Evolutionary conservation across 2,888 invertebrate species (phyloP), one percentile per base, ranked within the genome.

Genomic region (Yponomeuta evonymella): DNA sequence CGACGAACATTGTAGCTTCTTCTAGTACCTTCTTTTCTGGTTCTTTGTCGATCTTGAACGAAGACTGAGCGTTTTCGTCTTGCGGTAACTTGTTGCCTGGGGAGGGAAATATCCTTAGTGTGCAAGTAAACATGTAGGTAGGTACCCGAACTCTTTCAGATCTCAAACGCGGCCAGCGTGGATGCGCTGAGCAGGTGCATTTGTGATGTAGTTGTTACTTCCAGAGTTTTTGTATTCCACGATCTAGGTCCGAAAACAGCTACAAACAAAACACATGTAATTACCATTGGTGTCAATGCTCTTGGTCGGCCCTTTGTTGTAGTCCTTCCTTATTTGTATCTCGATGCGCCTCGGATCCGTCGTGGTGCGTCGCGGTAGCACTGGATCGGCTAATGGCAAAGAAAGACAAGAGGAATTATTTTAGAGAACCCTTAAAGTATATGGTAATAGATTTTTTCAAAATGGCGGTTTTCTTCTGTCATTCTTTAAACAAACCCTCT

Each of bases 261-360:
- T 9, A 43, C 51, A 15, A 58, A 58, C 51, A 15, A 23, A 64
- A 64, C 8, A 5, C 43, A 5, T 8, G 6, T 43, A 5, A 23
- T 70, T 63, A 70, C 70, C 70, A 70, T 58, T 63, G 10, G 30
- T 62, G 36, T 43, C 64, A 48, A 6, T 36, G 23, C n/a, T 33
- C 62, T 62, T 33, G 36, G 33, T 23, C 73, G 80, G 77, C n/a
- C 83, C 85, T 75, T 90, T 91, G 75, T 90, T 79, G 77, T 90
- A 90, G 77, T 90, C 91, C 76, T 87, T 88, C 68, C 91, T 85
- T 70, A 91, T 89, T 75, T 91, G 91, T 77, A 91, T 90, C 78
- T 90, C 89, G 70, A 91, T 90, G 72, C 62, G 30, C 29, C 62
- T 87, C 75, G 77, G 75, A 58, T 64, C 64, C 9, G 30, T 30